phyloP scores from a whole-genome alignment of 2,888 invertebrate species.

The Pterostichus niger region DNA sequence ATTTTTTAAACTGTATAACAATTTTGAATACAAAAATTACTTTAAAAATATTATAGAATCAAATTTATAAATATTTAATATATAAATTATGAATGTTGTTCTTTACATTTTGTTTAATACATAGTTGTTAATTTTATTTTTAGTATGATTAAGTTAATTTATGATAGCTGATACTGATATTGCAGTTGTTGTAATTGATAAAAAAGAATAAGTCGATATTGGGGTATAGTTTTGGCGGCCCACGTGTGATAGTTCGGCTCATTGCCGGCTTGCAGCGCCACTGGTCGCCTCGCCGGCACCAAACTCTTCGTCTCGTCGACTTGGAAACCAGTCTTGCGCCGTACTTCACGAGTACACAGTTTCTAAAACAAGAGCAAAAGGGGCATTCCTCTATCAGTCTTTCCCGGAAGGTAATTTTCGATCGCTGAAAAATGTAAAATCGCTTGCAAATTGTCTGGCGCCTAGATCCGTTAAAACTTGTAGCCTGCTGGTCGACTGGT shows the following conservation, averaged over 20 bases:
- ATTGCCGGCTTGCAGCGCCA: slow-evolving; percentile 17
- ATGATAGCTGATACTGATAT: too few species aligned
- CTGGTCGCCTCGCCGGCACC: slow-evolving; percentile 36
- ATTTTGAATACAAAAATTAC: too few species aligned
- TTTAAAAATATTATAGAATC: too few species aligned
- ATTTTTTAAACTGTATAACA: too few species aligned
- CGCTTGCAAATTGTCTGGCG: slow-evolving; percentile 67
- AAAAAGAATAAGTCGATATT: not conserved
- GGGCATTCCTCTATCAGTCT: slow-evolving; percentile 59
- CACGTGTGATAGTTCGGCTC: not conserved
- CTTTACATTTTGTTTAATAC: too few species aligned
- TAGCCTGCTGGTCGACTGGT: slow-evolving; percentile 58
- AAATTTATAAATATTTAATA: too few species aligned
- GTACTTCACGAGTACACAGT: slow-evolving; percentile 21
- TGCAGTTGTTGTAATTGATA: not conserved
- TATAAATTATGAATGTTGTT: too few species aligned
- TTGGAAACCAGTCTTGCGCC: slow-evolving; percentile 56
- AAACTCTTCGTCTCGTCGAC: slow-evolving; percentile 34
- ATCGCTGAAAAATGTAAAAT: slow-evolving; percentile 64
- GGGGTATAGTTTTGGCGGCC: slow-evolving; percentile 1
- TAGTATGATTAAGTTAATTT: too few species aligned
- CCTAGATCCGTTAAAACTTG: slow-evolving; percentile 66
- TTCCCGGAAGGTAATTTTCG: slow-evolving; percentile 67
- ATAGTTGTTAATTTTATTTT: too few species aligned
- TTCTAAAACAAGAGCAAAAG: slow-evolving; percentile 66